phyloP scores from a whole-genome alignment of 2,797 vertebrate species.

The Mormyrops boulengeri region DNA sequence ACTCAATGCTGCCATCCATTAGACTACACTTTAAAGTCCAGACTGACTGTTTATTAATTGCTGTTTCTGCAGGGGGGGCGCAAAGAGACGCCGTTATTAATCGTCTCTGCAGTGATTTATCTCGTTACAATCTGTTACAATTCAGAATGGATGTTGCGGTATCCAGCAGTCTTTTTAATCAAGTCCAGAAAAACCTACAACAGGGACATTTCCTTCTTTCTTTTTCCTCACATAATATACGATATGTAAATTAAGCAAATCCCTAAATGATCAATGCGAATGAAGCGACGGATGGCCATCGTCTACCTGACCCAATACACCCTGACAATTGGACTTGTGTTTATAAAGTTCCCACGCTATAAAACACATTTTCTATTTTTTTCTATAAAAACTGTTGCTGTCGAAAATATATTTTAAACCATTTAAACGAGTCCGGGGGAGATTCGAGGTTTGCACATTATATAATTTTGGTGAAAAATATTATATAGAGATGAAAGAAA shows the following conservation, averaged over 20 bases:
- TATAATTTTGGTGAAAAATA: background rate
- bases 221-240: background rate
- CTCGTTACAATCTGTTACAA: background rate
- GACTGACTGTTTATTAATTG: background rate
- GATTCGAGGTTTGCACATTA: background rate
- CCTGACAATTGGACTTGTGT: background rate
- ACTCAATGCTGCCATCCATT: background rate
- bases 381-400: background rate
- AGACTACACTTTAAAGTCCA: background rate
- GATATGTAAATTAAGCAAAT: background rate
- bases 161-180: background rate
- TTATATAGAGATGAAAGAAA: background rate
- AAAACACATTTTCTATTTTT: background rate
- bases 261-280: background rate
- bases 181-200: background rate
- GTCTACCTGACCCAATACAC: background rate
- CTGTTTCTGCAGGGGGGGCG: background rate
- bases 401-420: background rate
- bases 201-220: background rate
- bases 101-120: slow-evolving; percentile 7
- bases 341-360: background rate
- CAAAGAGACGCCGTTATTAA: background rate
- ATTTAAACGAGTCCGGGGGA: background rate
- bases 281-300: background rate
- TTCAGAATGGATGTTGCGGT: background rate